These are phyloP conservation scores for Camelus bactrianus DNA, from an alignment of 2,113 vertebrate species.

Conservation along the genomic window DNA sequence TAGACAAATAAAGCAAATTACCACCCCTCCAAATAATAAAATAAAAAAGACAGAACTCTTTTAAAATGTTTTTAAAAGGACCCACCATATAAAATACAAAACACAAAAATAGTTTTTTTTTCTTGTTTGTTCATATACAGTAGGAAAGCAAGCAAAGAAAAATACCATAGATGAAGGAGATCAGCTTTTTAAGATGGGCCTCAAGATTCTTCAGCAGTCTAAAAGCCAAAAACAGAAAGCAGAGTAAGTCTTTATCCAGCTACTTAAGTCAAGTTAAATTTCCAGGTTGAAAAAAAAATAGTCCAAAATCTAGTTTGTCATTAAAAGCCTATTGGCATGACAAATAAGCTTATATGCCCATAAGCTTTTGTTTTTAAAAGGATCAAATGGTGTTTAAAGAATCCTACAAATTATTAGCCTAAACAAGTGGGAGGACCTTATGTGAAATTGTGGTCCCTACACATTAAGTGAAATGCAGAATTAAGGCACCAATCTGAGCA, in stretches of 20 bases:
- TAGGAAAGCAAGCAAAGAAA: conserved; percentile 54
- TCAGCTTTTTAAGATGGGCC: conserved; percentile 75
- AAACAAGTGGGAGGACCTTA: neutral
- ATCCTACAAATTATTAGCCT: neutral
- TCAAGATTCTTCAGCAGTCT: conserved; percentile 80
- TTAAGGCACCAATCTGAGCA: conserved; percentile 10
- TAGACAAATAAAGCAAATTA: too few species aligned
- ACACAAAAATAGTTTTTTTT: conserved; percentile 50
- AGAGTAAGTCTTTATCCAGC: conserved; percentile 75
- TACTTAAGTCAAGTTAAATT: conserved; percentile 42
- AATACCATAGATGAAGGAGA: conserved; percentile 76
- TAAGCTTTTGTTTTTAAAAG: conserved; percentile 51
- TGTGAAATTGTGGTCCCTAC: neutral
- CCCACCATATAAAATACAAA: neutral
- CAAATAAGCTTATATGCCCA: neutral
- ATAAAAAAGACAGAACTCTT: too few species aligned
- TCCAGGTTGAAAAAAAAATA: neutral
- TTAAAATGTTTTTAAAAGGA: too few species aligned
- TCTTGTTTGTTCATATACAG: conserved; percentile 50
- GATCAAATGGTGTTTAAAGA: conserved; percentile 12
- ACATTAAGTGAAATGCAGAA: conserved; percentile 15
- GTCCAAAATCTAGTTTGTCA: conserved; percentile 10
- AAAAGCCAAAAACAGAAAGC: conserved; percentile 80
- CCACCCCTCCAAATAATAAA: too few species aligned
- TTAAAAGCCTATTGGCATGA: conserved; percentile 37